phyloP scores from a whole-genome alignment of 1,140 invertebrate genomes.

The Cotesia vestalis region DNA sequence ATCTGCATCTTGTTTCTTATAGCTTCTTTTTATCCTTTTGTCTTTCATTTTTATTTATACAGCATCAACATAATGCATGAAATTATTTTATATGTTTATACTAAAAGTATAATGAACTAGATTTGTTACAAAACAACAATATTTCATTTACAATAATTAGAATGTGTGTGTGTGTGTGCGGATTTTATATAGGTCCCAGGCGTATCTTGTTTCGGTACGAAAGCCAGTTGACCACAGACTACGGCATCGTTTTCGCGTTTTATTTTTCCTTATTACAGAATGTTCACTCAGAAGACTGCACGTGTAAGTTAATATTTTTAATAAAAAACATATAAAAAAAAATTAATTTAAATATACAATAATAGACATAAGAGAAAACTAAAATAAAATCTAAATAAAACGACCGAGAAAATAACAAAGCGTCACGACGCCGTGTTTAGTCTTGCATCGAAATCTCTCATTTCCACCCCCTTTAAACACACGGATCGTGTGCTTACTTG shows the following conservation, averaged over 20 bases:
- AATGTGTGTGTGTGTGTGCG: slow-evolving; percentile 36
- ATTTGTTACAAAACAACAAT: slow-evolving; percentile 32
- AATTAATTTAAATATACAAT: background rate
- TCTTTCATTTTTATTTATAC: too few species aligned
- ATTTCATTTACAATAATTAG: slow-evolving; percentile 41
- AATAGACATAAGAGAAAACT: background rate
- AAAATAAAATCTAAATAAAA: slow-evolving; percentile 1
- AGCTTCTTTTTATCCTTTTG: too few species aligned
- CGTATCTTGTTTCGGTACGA: slow-evolving; percentile 63
- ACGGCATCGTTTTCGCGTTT: slow-evolving; percentile 61
- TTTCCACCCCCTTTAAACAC: background rate
- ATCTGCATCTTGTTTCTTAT: too few species aligned
- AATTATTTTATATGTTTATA: background rate
- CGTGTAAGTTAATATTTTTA: slow-evolving; percentile 40
- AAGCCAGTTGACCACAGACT: slow-evolving; percentile 60
- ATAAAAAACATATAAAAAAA: slow-evolving; percentile 18
- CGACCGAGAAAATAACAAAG: background rate
- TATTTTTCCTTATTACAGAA: slow-evolving; percentile 37
- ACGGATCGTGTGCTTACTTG: background rate
- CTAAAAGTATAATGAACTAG: background rate
- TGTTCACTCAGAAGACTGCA: slow-evolving; percentile 36
- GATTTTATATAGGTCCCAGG: slow-evolving; percentile 64
- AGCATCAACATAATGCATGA: too few species aligned
- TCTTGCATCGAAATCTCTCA: slow-evolving; percentile 40
- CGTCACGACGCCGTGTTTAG: slow-evolving; percentile 43